phyloP scores from a whole-genome alignment of 1,140 invertebrate genomes.

The Hermetia illucens region DNA sequence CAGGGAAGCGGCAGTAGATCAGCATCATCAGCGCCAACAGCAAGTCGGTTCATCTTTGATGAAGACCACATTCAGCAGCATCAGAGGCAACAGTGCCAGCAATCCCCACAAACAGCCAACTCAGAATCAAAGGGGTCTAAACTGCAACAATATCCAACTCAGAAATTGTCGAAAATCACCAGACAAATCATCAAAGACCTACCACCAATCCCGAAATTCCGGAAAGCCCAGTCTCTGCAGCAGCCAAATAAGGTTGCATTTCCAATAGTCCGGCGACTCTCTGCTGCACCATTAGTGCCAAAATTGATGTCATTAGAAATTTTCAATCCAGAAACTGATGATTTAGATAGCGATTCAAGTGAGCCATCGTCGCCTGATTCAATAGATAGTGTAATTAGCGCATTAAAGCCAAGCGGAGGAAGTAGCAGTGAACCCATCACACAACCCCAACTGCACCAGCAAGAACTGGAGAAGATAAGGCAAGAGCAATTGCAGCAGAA shows the following conservation, averaged over 20 bases:
- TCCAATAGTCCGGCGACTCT: slow-evolving; percentile 43
- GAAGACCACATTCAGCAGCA: slow-evolving; percentile 25
- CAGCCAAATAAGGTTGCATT: slow-evolving; percentile 34
- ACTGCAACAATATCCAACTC: slow-evolving; percentile 2
- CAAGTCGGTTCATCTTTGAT: slow-evolving; percentile 20
- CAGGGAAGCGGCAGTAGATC: no score
- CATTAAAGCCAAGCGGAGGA: slow-evolving; percentile 14
- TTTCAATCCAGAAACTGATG: slow-evolving; percentile 82
- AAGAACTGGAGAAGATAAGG: slow-evolving; percentile 12
- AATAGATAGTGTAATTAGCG: slow-evolving; percentile 69
- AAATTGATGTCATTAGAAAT: slow-evolving; percentile 65
- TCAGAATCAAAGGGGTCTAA: not conserved
- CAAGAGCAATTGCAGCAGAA: slow-evolving; percentile 14
- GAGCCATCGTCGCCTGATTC: slow-evolving; percentile 77
- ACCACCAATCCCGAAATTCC: slow-evolving; percentile 42
- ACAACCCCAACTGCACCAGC: not conserved
- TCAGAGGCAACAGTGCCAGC: slow-evolving; percentile 6
- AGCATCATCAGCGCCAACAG: not conserved
- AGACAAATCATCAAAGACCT: slow-evolving; percentile 40
- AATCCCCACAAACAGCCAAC: slow-evolving; percentile 11
- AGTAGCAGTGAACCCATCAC: not conserved
- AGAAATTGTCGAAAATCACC: no score
- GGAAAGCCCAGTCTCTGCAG: slow-evolving; percentile 35
- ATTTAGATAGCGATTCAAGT: slow-evolving; percentile 77
- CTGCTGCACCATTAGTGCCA: slow-evolving; percentile 35